Percentiles rank a stretch among this genome's conserved stretches.
These are phyloP conservation scores for Spilarctia lutea DNA, from an alignment of 2,888 invertebrate species.

Conservation along the genomic window DNA sequence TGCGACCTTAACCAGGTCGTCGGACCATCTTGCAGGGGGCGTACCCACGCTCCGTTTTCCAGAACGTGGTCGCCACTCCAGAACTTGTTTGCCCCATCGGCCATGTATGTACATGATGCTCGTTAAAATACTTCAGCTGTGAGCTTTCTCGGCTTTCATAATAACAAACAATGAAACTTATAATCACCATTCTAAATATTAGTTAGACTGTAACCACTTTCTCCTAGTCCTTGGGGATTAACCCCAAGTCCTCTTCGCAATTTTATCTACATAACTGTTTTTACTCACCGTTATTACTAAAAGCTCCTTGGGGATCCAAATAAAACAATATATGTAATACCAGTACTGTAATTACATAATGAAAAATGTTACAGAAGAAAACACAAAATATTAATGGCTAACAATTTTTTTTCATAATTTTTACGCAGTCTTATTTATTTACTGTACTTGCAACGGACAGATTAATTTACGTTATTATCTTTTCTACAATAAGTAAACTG, in stretches of 20 bases:
- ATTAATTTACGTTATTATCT: slow-evolving; percentile 50
- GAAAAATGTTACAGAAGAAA: slow-evolving; percentile 52
- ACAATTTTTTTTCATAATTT: slow-evolving; percentile 57
- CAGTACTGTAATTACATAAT: slow-evolving; percentile 57
- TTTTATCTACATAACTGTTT: slow-evolving; percentile 9
- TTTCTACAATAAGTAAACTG: slow-evolving; percentile 46
- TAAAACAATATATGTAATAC: slow-evolving; percentile 44
- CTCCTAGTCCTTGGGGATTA: background rate
- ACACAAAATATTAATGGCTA: slow-evolving; percentile 46
- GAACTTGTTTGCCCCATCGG: too few relatives aligned
- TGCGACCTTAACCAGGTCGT: too few relatives aligned
- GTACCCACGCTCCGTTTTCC: too few relatives aligned
- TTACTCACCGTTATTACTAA: slow-evolving; percentile 6
- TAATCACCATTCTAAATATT: background rate
- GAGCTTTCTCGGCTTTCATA: too few relatives aligned
- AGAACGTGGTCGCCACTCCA: too few relatives aligned
- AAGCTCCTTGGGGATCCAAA: slow-evolving; percentile 23
- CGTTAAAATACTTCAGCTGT: too few relatives aligned
- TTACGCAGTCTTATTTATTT: slow-evolving; percentile 73
- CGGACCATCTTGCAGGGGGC: too few relatives aligned
- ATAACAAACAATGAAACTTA: too few relatives aligned
- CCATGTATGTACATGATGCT: too few relatives aligned
- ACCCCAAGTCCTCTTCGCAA: background rate
- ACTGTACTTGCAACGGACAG: slow-evolving; percentile 58
- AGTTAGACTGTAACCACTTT: background rate